Percentiles rank a stretch among this genome's conserved stretches.
Evolutionary conservation across 2,113 vertebrate genomes (phyloP).

Genomic region (Chloebia gouldiae): DNA sequence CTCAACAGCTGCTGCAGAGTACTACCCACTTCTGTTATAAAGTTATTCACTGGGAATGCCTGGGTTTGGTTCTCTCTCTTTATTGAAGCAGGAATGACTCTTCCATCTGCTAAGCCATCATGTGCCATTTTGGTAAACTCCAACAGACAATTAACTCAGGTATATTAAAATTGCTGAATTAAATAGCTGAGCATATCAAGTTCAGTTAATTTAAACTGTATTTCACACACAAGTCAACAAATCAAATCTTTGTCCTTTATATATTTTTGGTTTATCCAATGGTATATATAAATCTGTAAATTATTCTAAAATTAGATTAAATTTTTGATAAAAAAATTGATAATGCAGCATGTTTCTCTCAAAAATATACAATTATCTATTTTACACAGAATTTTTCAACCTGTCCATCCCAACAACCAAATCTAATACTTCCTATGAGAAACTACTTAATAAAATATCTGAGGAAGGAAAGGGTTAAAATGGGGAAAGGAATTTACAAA

Average conservation of each 20-base stretch:
- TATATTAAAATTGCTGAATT: conserved; percentile 19
- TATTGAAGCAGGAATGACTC: not conserved
- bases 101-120: not conserved
- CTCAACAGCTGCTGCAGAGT: not conserved
- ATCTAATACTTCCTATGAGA: conserved; percentile 63
- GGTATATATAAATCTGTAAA: conserved; percentile 73
- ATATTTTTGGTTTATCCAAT: conserved; percentile 64
- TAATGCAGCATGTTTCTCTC: conserved; percentile 74
- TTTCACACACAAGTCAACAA: conserved; percentile 39
- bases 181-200: not conserved
- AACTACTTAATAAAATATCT: conserved; percentile 63
- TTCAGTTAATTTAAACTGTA: conserved; percentile 16
- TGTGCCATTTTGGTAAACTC: not conserved
- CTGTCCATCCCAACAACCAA: conserved; percentile 57
- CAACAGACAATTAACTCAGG: conserved; percentile 1
- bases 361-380: conserved; percentile 80
- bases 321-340: conserved; percentile 66
- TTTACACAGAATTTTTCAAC: conserved; percentile 70
- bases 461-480: conserved; percentile 66
- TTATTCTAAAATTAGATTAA: conserved; percentile 69
- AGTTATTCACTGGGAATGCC: conserved; percentile 6
- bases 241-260: conserved; percentile 35
- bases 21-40: not conserved
- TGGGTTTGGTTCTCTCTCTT: not conserved
- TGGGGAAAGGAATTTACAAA: conserved; percentile 64